A percentile compares a stretch with the other conserved stretches of the same genome.
phyloP scores from a whole-genome alignment of 2,888 invertebrate genomes.

The Stenolophus ochropezus region DNA sequence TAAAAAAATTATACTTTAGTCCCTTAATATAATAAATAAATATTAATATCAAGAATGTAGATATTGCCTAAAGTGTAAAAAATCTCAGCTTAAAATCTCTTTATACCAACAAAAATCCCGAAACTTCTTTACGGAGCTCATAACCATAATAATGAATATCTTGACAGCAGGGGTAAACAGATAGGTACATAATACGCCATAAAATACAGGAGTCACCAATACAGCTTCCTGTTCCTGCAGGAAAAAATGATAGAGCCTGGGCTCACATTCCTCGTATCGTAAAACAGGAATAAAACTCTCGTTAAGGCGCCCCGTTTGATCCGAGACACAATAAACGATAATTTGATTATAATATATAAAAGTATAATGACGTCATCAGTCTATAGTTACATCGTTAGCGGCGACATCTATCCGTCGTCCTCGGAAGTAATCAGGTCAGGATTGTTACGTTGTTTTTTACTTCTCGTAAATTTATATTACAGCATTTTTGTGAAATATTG shows the following conservation, averaged over 20 bases:
- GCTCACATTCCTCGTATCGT: slow-evolving; percentile 12
- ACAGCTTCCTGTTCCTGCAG: slow-evolving; percentile 19
- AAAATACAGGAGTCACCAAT: slow-evolving; percentile 35
- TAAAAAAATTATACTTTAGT: too few species aligned
- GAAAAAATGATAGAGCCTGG: slow-evolving; percentile 24
- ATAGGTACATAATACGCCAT: slow-evolving; percentile 39
- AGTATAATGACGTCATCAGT: slow-evolving; percentile 25
- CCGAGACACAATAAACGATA: slow-evolving; percentile 20
- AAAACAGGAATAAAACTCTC: slow-evolving; percentile 46
- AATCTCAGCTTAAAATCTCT: slow-evolving; percentile 7
- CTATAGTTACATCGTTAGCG: slow-evolving; percentile 21
- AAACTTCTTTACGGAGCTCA: slow-evolving; percentile 26
- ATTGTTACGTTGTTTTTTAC: slow-evolving; percentile 13
- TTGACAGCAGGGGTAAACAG: slow-evolving; percentile 32
- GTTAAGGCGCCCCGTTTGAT: slow-evolving; percentile 26
- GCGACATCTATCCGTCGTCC: slow-evolving; percentile 9
- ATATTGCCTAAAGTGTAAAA: neutral
- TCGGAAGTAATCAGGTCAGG: slow-evolving; percentile 22
- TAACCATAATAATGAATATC: slow-evolving; percentile 33
- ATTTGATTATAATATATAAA: slow-evolving; percentile 47
- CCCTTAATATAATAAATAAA: too few species aligned
- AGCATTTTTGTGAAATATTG: slow-evolving; percentile 13
- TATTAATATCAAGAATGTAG: neutral
- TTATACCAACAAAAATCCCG: neutral
- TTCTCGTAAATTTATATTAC: neutral